phyloP scores from a whole-genome alignment of 2,797 vertebrate species.

The Scomberomorus guttatus region DNA sequence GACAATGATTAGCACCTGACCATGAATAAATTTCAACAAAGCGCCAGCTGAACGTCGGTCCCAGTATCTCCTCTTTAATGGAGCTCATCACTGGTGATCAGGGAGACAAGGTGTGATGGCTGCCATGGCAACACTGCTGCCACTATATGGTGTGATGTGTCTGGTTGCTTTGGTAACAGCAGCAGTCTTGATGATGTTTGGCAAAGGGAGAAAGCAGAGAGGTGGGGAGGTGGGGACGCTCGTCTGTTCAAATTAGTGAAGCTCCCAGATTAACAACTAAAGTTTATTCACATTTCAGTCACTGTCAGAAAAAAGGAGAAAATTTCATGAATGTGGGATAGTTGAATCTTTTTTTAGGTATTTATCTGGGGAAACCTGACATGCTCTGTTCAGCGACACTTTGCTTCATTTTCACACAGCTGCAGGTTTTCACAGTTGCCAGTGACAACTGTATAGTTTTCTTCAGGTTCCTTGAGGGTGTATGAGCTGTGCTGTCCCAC shows the following conservation, averaged over 20 bases:
- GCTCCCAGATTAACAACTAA: background rate
- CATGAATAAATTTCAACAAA: constrained; percentile 20
- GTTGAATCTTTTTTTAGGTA: background rate
- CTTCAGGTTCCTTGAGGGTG: background rate
- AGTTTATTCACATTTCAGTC: constrained; percentile 13
- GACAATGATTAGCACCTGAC: background rate
- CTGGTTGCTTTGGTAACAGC: constrained; percentile 69
- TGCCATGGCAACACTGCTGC: constrained; percentile 74
- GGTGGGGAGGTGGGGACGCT: background rate
- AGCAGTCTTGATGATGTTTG: constrained; percentile 32
- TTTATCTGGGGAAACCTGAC: constrained; percentile 11
- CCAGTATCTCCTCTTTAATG: constrained; percentile 6
- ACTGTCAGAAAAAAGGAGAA: background rate
- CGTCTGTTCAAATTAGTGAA: constrained; percentile 1
- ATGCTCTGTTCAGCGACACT: background rate
- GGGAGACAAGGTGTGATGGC: constrained; percentile 73
- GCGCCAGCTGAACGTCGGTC: background rate
- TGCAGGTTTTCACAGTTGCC: constrained; percentile 8
- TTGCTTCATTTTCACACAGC: constrained; percentile 15
- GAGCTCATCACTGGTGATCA: constrained; percentile 43
- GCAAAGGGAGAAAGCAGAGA: background rate
- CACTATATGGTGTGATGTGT: constrained; percentile 51
- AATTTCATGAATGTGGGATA: background rate
- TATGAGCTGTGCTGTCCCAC: background rate
- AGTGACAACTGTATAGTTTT: background rate